Conservation (phyloP, 2,888 invertebrate genomes). For the Diplolepis rosae region DNA sequence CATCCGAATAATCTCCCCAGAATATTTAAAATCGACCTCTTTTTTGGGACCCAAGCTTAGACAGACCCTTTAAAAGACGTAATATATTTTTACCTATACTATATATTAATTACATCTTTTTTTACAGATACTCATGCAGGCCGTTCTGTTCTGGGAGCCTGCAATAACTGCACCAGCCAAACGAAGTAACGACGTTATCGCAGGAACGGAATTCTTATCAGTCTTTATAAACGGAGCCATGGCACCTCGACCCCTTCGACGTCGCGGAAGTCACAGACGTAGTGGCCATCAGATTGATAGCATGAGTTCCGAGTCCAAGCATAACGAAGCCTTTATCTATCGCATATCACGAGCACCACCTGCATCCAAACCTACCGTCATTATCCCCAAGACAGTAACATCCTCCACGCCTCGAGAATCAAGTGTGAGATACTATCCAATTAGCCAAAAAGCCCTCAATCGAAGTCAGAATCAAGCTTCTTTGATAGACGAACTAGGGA, state of each 20-base stretch:
- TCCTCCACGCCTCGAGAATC: slow-evolving; percentile 51
- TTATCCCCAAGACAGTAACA: background rate
- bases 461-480: slow-evolving; percentile 61
- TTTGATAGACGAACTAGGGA: slow-evolving; percentile 61
- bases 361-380: background rate
- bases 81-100: too few species aligned
- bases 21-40: too few species aligned
- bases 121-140: slow-evolving; percentile 68
- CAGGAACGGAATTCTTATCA: slow-evolving; percentile 74
- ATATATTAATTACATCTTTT: background rate
- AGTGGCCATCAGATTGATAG: slow-evolving; percentile 56
- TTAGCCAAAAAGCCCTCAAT: slow-evolving; percentile 64
- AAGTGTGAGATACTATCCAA: slow-evolving; percentile 64
- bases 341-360: slow-evolving; percentile 69
- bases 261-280: slow-evolving; percentile 55
- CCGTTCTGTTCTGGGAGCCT: slow-evolving; percentile 63
- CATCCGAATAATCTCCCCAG: too few species aligned
- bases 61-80: too few species aligned
- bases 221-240: slow-evolving; percentile 74
- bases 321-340: slow-evolving; percentile 69
- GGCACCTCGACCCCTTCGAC: slow-evolving; percentile 63
- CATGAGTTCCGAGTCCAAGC: slow-evolving; percentile 66
- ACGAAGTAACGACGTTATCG: slow-evolving; percentile 72
- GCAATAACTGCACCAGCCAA: slow-evolving; percentile 54
- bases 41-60: too few species aligned